phyloP scores from a whole-genome alignment of 2,113 vertebrate genomes.

The Oncorhynchus keta region DNA sequence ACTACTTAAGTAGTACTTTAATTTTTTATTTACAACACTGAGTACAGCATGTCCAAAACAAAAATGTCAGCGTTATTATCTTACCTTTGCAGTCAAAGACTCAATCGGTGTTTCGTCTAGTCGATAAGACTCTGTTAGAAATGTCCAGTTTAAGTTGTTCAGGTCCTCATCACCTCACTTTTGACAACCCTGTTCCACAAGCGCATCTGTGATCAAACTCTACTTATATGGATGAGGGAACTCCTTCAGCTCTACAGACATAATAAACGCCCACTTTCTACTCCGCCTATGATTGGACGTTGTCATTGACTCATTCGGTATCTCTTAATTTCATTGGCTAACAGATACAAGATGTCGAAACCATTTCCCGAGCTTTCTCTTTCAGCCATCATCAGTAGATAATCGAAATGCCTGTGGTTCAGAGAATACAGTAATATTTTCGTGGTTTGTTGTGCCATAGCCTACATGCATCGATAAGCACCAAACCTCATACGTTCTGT shows the following conservation, averaged over 20 bases:
- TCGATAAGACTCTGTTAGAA: neutral
- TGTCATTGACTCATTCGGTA: fast-evolving
- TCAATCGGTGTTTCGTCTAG: conserved; percentile 5
- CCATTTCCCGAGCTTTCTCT: neutral
- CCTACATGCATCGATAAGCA: too few species aligned
- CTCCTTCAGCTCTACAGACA: conserved; percentile 21
- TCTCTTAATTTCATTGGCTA: conserved; percentile 49
- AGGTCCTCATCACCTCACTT: conserved; percentile 13
- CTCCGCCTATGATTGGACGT: conserved; percentile 50
- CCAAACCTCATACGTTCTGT: neutral
- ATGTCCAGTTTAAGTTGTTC: neutral
- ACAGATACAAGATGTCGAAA: conserved; percentile 4
- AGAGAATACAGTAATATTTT: too few species aligned
- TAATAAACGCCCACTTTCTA: conserved; percentile 34
- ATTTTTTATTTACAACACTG: neutral
- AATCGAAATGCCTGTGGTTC: neutral
- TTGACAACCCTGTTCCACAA: neutral
- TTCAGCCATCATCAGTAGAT: conserved; percentile 38
- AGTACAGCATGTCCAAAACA: neutral
- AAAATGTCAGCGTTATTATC: conserved; percentile 6
- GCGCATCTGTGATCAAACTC: conserved; percentile 33
- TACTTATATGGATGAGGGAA: neutral
- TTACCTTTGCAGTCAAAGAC: conserved; percentile 41
- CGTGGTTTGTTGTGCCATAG: too few species aligned
- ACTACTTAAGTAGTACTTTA: too few species aligned